Percentiles rank a stretch among this genome's conserved stretches.
These are phyloP conservation scores for Formica exsecta DNA, from an alignment of 1,140 invertebrate species.

Conservation along the genomic window DNA sequence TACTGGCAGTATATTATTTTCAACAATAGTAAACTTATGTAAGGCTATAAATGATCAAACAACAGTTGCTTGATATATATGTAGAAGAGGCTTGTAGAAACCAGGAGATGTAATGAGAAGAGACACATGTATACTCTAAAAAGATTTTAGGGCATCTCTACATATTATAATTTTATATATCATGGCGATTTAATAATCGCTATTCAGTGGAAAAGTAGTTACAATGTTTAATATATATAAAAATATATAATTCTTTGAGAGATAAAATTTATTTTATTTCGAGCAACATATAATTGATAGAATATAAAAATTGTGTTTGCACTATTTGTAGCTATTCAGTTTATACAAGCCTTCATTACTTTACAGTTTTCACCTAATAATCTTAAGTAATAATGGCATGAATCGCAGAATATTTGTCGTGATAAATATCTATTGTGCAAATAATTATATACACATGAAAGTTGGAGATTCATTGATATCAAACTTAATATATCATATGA, in stretches of 20 bases:
- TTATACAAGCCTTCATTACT: slow-evolving; percentile 31
- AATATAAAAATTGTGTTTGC: not conserved
- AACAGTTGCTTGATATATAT: slow-evolving; percentile 12
- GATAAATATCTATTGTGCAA: slow-evolving; percentile 34
- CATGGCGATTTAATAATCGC: too few relatives aligned
- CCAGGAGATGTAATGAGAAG: not conserved
- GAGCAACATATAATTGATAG: slow-evolving; percentile 1
- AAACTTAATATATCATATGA: not conserved
- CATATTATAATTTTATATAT: too few relatives aligned
- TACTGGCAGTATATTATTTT: slow-evolving; percentile 52
- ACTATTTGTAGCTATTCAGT: not conserved
- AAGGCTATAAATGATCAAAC: not conserved
- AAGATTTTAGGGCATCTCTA: not conserved
- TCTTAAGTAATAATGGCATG: slow-evolving; percentile 34
- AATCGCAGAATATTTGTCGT: slow-evolving; percentile 14
- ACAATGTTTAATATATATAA: too few relatives aligned
- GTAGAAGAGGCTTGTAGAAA: slow-evolving; percentile 26
- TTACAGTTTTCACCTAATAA: not conserved
- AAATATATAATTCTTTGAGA: too few relatives aligned
- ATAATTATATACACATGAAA: slow-evolving; percentile 17
- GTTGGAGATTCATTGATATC: not conserved
- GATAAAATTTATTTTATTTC: slow-evolving; percentile 10
- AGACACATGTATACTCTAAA: not conserved
- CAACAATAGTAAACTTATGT: slow-evolving; percentile 33
- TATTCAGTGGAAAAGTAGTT: too few relatives aligned